Percentiles rank a stretch among this genome's conserved stretches.
Evolutionary conservation across 2,888 invertebrate species (phyloP).

Genomic region (Crocallis elinguaria): DNA sequence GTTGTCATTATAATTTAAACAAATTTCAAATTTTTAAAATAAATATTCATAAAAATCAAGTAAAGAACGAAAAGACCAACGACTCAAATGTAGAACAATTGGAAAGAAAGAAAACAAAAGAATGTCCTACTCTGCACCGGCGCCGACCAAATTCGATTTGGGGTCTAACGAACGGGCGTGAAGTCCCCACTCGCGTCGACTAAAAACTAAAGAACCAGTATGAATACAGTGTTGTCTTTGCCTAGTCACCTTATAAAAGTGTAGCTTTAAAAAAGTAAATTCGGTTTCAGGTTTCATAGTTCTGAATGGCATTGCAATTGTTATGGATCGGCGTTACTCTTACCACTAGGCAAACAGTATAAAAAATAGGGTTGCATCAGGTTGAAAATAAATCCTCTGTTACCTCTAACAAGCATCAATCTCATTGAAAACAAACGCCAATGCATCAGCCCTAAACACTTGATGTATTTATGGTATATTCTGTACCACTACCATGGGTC

Average conservation of each 20-base stretch:
- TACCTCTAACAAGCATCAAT: constrained; percentile 24
- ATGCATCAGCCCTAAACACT: constrained; percentile 56
- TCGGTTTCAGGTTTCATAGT: too few relatives aligned
- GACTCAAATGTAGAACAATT: constrained; percentile 26
- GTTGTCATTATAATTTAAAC: too few relatives aligned
- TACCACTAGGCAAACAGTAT: too few relatives aligned
- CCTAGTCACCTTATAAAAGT: neutral
- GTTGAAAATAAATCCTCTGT: constrained; percentile 21
- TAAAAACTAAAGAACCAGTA: constrained; percentile 27
- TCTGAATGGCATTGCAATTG: too few relatives aligned
- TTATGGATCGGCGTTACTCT: too few relatives aligned
- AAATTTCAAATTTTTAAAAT: too few relatives aligned
- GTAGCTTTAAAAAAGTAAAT: too few relatives aligned
- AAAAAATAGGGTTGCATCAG: constrained; percentile 10
- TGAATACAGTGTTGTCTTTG: constrained; percentile 18
- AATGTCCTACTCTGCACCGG: constrained; percentile 31
- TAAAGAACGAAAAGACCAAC: constrained; percentile 27
- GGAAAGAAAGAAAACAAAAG: constrained; percentile 38
- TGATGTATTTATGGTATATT: constrained; percentile 66
- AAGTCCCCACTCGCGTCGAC: constrained; percentile 14
- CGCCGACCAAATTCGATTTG: constrained; percentile 36
- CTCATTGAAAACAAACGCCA: constrained; percentile 29
- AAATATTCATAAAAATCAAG: neutral
- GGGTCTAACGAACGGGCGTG: constrained; percentile 36
- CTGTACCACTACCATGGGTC: constrained; percentile 39